Percentiles rank a stretch among this genome's conserved stretches.
Evolutionary conservation across 2,888 invertebrate species (phyloP).

Genomic region (Micoletzkya japonica): DNA sequence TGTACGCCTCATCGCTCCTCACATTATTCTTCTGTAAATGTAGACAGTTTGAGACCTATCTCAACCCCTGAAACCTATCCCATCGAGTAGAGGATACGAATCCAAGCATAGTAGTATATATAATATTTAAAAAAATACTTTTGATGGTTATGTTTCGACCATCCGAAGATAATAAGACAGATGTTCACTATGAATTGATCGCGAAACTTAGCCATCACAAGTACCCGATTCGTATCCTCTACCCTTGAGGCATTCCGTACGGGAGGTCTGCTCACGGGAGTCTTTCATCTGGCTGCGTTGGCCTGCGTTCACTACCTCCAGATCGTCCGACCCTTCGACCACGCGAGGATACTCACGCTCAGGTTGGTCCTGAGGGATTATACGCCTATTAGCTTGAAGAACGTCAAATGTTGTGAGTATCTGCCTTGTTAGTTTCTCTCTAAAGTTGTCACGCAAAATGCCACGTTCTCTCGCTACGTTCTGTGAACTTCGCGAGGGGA

Average conservation of each 20-base stretch:
- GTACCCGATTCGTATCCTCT: background rate
- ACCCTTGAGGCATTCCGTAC: conserved; percentile 66
- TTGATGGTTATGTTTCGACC: background rate
- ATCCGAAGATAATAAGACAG: background rate
- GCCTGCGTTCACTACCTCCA: conserved; percentile 75
- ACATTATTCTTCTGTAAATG: too few relatives aligned
- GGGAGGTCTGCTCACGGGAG: conserved; percentile 72
- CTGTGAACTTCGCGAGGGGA: too few relatives aligned
- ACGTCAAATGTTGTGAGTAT: too few relatives aligned
- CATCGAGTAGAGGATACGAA: background rate
- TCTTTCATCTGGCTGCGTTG: conserved; percentile 72
- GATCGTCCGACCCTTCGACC: conserved; percentile 72
- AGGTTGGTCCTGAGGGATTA: background rate
- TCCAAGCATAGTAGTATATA: too few relatives aligned
- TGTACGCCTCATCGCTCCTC: too few relatives aligned
- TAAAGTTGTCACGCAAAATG: too few relatives aligned
- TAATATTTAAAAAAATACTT: background rate
- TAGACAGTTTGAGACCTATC: too few relatives aligned
- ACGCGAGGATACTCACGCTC: conserved; percentile 71
- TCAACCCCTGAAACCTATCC: too few relatives aligned
- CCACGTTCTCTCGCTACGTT: too few relatives aligned
- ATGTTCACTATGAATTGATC: background rate
- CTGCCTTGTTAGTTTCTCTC: too few relatives aligned
- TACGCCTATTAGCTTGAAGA: too few relatives aligned
- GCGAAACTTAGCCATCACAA: too few relatives aligned